phyloP scores from a whole-genome alignment of 2,113 vertebrate species.

The Varanus salvator region DNA sequence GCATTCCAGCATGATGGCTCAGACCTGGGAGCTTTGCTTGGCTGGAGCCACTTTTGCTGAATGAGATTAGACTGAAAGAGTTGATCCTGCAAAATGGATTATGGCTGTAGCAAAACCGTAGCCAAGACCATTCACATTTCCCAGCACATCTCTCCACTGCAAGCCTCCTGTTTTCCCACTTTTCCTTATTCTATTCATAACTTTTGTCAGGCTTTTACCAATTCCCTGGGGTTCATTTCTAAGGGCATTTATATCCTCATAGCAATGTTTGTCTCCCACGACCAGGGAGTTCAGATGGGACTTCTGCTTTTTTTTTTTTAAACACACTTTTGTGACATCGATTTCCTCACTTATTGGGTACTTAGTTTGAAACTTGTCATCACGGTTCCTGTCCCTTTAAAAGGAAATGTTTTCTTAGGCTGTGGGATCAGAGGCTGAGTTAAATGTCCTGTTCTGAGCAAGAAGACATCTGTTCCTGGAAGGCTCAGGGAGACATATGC shows the following conservation, averaged over 20 bases:
- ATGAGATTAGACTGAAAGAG: background rate
- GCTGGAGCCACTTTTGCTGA: background rate
- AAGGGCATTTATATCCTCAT: background rate
- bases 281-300: background rate
- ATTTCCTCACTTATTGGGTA: background rate
- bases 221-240: background rate
- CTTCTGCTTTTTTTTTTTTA: background rate
- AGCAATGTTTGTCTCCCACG: too few species aligned
- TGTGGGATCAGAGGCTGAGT: background rate
- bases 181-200: background rate
- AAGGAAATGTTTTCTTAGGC: background rate
- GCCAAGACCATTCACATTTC: background rate
- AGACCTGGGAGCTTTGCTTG: background rate
- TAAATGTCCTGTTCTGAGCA: background rate
- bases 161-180: background rate
- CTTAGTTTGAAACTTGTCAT: background rate
- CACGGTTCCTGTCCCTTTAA: constrained; percentile 6
- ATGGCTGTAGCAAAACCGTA: background rate
- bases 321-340: background rate
- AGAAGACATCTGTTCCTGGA: background rate
- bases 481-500: background rate
- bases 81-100: background rate
- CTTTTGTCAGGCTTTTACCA: background rate
- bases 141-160: background rate
- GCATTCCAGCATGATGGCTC: background rate